These are phyloP conservation scores for Tetramorium alpestre DNA, from an alignment of 1,140 invertebrate species.

Conservation along the genomic window DNA sequence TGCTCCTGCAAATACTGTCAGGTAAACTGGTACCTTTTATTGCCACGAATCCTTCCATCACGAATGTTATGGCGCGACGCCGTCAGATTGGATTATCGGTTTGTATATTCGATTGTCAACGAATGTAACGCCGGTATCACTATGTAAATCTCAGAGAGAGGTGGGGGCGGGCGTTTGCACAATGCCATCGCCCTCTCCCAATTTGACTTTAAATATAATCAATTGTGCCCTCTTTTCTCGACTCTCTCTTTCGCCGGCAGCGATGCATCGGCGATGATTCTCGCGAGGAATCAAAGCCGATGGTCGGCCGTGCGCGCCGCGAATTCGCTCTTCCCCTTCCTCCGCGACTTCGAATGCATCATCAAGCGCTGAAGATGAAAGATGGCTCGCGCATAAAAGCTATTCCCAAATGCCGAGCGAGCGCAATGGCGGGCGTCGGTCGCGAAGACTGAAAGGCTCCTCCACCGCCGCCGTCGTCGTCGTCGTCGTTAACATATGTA, in stretches of 20 bases:
- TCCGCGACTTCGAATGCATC: slow-evolving; percentile 67
- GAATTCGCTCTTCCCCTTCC: slow-evolving; percentile 18
- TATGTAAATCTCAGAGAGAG: slow-evolving; percentile 19
- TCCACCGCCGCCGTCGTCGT: slow-evolving; percentile 35
- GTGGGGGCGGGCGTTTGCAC: neutral
- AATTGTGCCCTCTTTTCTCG: neutral
- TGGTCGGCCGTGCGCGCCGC: neutral
- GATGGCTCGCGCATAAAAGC: slow-evolving; percentile 76
- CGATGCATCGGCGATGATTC: neutral
- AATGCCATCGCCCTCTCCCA: neutral
- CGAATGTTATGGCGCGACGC: slow-evolving; percentile 9
- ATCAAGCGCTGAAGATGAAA: slow-evolving; percentile 77
- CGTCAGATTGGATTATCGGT: slow-evolving; percentile 52
- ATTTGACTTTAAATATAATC: slow-evolving; percentile 20
- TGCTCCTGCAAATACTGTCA: slow-evolving; percentile 32
- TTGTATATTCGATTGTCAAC: slow-evolving; percentile 36
- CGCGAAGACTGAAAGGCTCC: slow-evolving; percentile 57
- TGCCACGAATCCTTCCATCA: slow-evolving; percentile 39
- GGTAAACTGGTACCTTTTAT: slow-evolving; percentile 34
- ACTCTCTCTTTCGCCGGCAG: neutral
- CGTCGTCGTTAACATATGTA: slow-evolving; percentile 50
- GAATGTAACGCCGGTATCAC: slow-evolving; percentile 28
- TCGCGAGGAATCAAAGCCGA: slow-evolving; percentile 12
- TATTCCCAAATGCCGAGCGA: slow-evolving; percentile 77
- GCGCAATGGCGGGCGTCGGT: slow-evolving; percentile 45